Base-by-base conservation (phyloP, 2,113 vertebrate species). In the Clupea harengus region DNA sequence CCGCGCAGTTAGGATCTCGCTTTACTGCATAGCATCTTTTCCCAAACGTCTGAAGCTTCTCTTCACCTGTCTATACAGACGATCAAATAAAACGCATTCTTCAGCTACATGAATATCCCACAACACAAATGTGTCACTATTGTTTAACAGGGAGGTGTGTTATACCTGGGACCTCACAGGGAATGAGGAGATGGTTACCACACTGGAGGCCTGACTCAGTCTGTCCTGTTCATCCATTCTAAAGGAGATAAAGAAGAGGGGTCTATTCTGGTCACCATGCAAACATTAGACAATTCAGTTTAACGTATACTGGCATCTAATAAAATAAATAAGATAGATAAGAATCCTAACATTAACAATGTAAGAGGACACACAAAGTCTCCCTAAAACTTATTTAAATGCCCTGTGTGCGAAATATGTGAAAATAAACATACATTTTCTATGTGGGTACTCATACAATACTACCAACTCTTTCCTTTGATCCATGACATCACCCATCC, bases 1-100 rank as follows among this genome's bases (percentile, higher is more conserved):
- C 97, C 0, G 96, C 89, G 1, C 95, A 96, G 88, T 97, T 98
- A 32, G 96, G 97, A 72, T 98, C 97, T 89, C 97, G 95, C 86
- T 95, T 95, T 46, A 96, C 94, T 0, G 97, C 94, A 83, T 96
- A 93, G 80, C 91, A 93, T 85, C 97, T 95, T 93, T 98, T 98
- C 45, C 96, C 97, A 86, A 98, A 98, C 20, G 95, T 89, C 4
- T 97, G 97, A 47, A 97, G 92, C 87, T 94, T 96, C 86, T 92
- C 94, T 11, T 95, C 92, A 0, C 89, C 82, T 83, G 94, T 88
- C 90, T 94, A 91, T 85, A 50, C 8, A 64, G 47, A 44, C 46
- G 22, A 80, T 82, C 28, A 67, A 87, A 8, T 25, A 86, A 18
- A 0, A 0, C 5, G 9, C 20, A 81, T 46, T 81, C 22, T 81